Conservation (phyloP, 2,113 vertebrate genomes). For the Mandrillus leucophaeus region DNA sequence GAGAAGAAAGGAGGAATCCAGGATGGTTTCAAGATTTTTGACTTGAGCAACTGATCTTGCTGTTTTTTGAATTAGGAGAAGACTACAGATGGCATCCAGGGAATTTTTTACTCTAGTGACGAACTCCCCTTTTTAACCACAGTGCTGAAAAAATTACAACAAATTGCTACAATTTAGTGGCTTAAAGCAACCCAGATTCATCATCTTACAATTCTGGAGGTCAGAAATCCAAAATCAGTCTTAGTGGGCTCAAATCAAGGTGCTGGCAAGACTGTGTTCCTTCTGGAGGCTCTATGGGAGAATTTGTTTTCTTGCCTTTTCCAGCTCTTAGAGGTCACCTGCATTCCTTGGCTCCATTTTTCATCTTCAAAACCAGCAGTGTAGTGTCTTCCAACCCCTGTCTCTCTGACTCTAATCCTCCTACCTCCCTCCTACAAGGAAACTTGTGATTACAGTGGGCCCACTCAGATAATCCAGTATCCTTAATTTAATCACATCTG, state of each 20-base stretch:
- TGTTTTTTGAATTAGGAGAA: neutral
- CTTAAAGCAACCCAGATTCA: neutral
- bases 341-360: neutral
- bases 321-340: neutral
- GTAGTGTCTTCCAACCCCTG: neutral
- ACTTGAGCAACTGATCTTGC: neutral
- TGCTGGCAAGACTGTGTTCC: neutral
- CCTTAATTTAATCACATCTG: neutral
- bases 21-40: neutral
- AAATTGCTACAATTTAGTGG: neutral
- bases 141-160: neutral
- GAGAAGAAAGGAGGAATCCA: neutral
- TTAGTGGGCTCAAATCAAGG: neutral
- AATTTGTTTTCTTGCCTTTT: neutral
- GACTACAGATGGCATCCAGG: neutral
- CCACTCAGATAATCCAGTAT: neutral
- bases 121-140: neutral
- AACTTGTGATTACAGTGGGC: neutral
- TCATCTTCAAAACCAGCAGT: neutral
- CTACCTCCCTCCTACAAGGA: neutral
- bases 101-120: slow-evolving; percentile 3
- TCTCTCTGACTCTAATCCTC: neutral
- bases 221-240: neutral
- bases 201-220: neutral
- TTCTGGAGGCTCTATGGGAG: neutral